Evolutionary conservation across 2,888 invertebrate species (phyloP).

Genomic region (Agrilus cyanescens): DNA sequence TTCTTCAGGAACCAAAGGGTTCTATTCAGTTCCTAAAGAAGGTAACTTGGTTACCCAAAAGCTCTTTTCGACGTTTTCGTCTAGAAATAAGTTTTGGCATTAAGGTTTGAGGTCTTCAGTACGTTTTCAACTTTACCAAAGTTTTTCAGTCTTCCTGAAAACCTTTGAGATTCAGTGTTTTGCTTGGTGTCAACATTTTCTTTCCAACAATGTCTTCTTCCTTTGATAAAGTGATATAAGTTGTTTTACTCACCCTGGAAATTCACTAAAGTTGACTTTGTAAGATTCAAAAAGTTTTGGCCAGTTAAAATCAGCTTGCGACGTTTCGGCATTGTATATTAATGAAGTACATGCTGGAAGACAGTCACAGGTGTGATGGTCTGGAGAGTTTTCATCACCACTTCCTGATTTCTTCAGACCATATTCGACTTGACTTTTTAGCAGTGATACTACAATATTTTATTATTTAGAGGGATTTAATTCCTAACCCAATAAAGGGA

Average conservation of each 20-base stretch:
- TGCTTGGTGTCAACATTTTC: neutral
- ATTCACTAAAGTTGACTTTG: constrained; percentile 32
- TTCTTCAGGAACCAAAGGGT: no score
- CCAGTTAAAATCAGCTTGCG: constrained; percentile 58
- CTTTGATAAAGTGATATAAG: neutral
- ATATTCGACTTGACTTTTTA: constrained; percentile 39
- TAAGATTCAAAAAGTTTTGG: constrained; percentile 44
- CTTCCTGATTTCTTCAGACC: constrained; percentile 23
- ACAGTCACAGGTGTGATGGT: constrained; percentile 39
- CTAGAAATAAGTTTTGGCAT: no score
- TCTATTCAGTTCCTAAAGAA: no score
- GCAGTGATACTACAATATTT: constrained; percentile 37
- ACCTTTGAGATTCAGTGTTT: no score
- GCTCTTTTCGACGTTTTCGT: no score
- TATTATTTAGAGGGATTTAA: neutral
- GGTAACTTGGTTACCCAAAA: no score
- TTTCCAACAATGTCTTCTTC: no score
- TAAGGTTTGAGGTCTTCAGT: no score
- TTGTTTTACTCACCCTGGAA: constrained; percentile 26
- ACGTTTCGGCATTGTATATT: constrained; percentile 59
- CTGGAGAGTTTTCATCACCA: constrained; percentile 17
- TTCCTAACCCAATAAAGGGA: no score
- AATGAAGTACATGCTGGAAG: constrained; percentile 57
- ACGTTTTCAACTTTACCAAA: neutral
- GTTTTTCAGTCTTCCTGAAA: no score